phyloP scores from a whole-genome alignment of 2,797 vertebrate species.

The Oceanodroma leucorhoa region DNA sequence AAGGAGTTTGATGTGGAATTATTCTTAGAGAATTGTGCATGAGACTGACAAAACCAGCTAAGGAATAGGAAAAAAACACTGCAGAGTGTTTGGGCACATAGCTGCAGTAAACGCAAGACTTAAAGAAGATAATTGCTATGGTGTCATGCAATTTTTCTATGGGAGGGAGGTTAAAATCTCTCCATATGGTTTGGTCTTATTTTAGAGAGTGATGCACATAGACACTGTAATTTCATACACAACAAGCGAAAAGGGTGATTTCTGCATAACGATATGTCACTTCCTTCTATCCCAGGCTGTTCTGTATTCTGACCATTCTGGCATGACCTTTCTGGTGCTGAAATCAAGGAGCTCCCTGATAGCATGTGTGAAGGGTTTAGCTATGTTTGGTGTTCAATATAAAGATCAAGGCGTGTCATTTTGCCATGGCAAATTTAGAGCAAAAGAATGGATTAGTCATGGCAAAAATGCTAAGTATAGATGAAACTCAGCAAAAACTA shows the following conservation, averaged over 20 bases:
- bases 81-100: neutral
- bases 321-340: conserved; percentile 34
- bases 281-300: neutral
- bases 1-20: neutral
- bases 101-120: neutral
- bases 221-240: neutral
- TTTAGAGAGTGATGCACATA: conserved; percentile 21
- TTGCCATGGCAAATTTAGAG: conserved; percentile 23
- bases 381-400: neutral
- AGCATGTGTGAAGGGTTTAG: neutral
- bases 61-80: neutral
- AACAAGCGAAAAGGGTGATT: conserved; percentile 8
- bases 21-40: neutral
- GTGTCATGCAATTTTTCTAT: neutral
- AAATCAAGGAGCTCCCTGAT: conserved; percentile 25
- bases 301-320: conserved; percentile 27
- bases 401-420: neutral
- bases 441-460: conserved; percentile 47
- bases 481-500: neutral
- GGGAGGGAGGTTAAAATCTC: neutral
- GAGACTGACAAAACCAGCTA: neutral
- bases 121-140: neutral
- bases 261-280: conserved; percentile 13
- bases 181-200: conserved; percentile 32
- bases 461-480: conserved; percentile 22